phyloP scores from a whole-genome alignment of 2,797 vertebrate species.

The Pristis pectinata region DNA sequence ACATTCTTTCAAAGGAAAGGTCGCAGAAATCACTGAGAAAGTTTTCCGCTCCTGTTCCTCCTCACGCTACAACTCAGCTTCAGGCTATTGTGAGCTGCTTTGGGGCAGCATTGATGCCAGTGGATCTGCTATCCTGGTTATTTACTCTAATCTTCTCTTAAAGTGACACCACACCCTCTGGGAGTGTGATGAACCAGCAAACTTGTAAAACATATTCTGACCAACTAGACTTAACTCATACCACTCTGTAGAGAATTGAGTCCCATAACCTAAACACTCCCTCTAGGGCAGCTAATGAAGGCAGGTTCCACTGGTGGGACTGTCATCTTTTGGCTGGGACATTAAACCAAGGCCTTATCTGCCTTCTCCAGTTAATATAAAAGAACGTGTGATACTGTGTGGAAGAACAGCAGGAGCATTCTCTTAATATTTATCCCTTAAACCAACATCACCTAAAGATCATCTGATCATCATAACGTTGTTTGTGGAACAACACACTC shows the following conservation, averaged over 20 bases:
- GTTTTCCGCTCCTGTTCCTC: slow-evolving; percentile 20
- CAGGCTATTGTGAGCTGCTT: not conserved
- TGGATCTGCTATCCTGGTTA: not conserved
- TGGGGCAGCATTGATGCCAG: slow-evolving; percentile 16
- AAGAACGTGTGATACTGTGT: not conserved
- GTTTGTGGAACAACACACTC: not conserved
- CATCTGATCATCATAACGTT: not conserved
- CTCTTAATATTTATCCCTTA: not conserved
- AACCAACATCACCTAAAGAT: not conserved
- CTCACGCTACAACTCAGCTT: not conserved
- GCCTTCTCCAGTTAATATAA: not conserved
- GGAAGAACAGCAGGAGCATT: not conserved
- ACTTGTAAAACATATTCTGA: not conserved
- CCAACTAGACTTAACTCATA: not conserved
- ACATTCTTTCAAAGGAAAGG: slow-evolving; percentile 33
- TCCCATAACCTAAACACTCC: not conserved
- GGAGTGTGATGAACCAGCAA: not conserved
- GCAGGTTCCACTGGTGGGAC: no score
- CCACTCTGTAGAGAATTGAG: not conserved
- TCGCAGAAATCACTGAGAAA: slow-evolving; percentile 31
- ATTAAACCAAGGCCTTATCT: not conserved
- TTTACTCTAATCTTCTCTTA: slow-evolving; percentile 18
- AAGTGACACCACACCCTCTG: not conserved
- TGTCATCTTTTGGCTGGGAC: not conserved
- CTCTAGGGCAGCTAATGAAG: not conserved